Base-by-base conservation (phyloP, 2,797 vertebrate species). In the Danio jaintianensis region DNA sequence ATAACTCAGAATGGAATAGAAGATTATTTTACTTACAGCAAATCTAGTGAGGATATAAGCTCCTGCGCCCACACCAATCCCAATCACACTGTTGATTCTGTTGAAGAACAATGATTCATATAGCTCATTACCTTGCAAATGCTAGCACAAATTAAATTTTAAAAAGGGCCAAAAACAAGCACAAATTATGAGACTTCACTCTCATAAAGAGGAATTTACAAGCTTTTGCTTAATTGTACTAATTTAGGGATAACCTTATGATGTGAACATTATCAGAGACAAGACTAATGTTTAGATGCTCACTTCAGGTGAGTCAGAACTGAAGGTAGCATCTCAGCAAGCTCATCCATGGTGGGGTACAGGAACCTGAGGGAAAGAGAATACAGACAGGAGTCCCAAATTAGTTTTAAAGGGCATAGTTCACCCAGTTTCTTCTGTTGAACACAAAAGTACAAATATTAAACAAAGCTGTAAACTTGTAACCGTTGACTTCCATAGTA, bases 11-110 rank as follows among this genome's bases (percentile, higher is more conserved):
- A 63, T 15, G 58, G 29, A 16, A 61, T 4, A 11, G 5, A 72
- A 40, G 7, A 43, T 11, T 11, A 15, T 15, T n/a, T 52, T 81
- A 96, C 96, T 97, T 89, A 99, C 97, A 47, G 96, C 95, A 91
- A 97, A 95, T 84, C 89, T 96, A 91, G 95, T 93, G 85, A 99
- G 96, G 89, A 99, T 83, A 70, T 96, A 95, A 61, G 97, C 97
- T 18, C 97, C 97, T 50, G 97, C 97, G 87, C 97, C 97, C 52
- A 98, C 95, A 52, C 97, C 97, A 66, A 98, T 95, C 58, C 97
- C 97, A 84, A 98, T 96, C 88, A 98, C 92, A 81, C 93, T 95
- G 86, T 91, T 95, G 86, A 96, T 86, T 87, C 95, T 96, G 91
- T 84, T 16, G 42, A 77, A 16, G 38, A 20, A 59, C 38, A 81